Base-by-base conservation (phyloP, 2,113 vertebrate genomes). In the Labeo rohita region DNA sequence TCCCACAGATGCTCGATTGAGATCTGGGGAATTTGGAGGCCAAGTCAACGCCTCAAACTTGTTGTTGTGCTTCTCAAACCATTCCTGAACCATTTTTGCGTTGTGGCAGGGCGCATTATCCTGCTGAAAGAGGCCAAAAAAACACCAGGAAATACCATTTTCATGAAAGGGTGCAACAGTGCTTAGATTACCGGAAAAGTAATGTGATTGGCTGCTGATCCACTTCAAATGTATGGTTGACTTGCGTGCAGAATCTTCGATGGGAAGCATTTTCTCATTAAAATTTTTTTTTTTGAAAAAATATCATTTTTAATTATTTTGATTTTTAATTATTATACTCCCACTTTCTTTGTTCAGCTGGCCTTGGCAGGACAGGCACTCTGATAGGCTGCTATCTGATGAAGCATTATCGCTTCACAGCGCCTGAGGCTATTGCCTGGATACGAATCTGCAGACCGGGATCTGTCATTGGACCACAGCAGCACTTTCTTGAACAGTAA, bases 381-480 rank as follows among this genome's bases (percentile, higher is more conserved):
- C 87, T 99, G 84, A 98, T 99, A 75, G 97, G 96, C 88, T 98
- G 97, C 92, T 98, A 98, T 79, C 94, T 98, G 87, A 98, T 99
- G 96, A 99, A 99, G 81, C 97, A 99, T 90, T 96, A 96, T 92
- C 93, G 93, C 81, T 97, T 99, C 92, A 96, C 96, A 6, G 97
- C 97, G 0, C 95, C 96, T 0, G 97, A 99, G 91, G 95, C 95
- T 87, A 96, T 99, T 39, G 96, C 95, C 84, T 99, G 97, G 97
- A 95, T 96, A 90, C 93, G 97, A 91, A 88, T 98, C 86, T 99
- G 97, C 90, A 94, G 97, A 61, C 97, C 97, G 0, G 97, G 97
- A 59, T 99, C 97, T 59, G 93, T 98, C 90, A 98, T 98, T 45
- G 97, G 97, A 75, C 97, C 96, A 6, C 97, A 99, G 89, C 97